phyloP scores from a whole-genome alignment of 2,113 vertebrate species.

The Dermatemys mawii region DNA sequence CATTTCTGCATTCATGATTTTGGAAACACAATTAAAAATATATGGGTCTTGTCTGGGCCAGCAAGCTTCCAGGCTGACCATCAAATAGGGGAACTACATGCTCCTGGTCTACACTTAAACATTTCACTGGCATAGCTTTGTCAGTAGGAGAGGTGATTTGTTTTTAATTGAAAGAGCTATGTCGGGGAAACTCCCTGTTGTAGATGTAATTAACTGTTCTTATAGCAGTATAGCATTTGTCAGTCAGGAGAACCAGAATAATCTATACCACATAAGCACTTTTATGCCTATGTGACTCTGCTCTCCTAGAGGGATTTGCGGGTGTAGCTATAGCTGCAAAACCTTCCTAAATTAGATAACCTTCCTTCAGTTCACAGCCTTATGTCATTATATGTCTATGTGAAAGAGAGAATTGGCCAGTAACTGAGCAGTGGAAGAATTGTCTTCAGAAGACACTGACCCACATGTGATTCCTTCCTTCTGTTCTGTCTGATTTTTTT shows the following conservation, averaged over 20 bases:
- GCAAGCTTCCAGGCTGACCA: neutral
- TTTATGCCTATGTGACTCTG: too few species aligned
- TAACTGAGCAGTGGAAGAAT: neutral
- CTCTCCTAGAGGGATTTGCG: too few species aligned
- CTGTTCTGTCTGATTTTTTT: neutral
- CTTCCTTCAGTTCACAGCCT: constrained; percentile 41
- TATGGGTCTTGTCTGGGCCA: too few species aligned
- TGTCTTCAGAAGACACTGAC: constrained; percentile 24
- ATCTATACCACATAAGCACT: too few species aligned
- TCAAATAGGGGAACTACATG: neutral
- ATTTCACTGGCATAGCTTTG: neutral
- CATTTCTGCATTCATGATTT: neutral
- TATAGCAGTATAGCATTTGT: too few species aligned
- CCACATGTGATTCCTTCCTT: neutral
- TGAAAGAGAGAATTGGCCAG: constrained; percentile 48
- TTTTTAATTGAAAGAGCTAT: neutral
- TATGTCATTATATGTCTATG: constrained; percentile 44
- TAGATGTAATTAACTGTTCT: too few species aligned
- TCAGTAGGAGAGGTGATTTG: neutral
- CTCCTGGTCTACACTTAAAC: neutral
- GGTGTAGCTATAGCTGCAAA: too few species aligned
- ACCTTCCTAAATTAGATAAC: neutral
- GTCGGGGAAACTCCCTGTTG: neutral
- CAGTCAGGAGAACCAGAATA: too few species aligned
- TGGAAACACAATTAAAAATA: neutral